Conservation (phyloP, 2,797 vertebrate species). For the Coluber constrictor region DNA sequence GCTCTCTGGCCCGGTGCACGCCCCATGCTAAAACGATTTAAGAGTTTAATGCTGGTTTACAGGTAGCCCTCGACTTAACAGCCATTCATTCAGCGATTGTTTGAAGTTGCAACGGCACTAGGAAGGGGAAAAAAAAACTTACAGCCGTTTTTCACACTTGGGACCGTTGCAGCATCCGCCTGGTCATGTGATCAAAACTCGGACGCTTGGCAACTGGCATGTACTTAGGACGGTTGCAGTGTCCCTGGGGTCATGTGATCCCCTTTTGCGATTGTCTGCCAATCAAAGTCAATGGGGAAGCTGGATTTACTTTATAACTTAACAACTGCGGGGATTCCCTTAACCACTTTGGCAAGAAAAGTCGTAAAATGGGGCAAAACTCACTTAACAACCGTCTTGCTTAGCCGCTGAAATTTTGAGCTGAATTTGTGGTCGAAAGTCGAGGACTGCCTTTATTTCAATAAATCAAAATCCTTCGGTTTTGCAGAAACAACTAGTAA, state of each 20-base stretch:
- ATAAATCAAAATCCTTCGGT: not conserved
- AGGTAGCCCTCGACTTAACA: not conserved
- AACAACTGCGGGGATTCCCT: not conserved
- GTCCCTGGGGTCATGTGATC: not conserved
- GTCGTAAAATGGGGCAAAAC: not conserved
- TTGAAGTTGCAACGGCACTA: not conserved
- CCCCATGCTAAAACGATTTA: not conserved
- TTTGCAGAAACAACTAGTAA: not conserved
- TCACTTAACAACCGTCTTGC: accelerated
- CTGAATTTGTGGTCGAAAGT: not conserved
- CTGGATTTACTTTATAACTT: not conserved
- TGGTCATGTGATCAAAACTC: not conserved
- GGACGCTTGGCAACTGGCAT: not conserved
- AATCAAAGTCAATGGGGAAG: too few species aligned
- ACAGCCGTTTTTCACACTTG: not conserved
- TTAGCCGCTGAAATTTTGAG: not conserved
- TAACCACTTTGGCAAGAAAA: not conserved
- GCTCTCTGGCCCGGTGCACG: not conserved
- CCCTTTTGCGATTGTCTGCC: not conserved
- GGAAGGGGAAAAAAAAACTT: not conserved
- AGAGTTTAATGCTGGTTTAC: not conserved
- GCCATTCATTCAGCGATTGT: not conserved
- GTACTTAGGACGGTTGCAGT: not conserved
- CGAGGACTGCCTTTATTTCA: not conserved
- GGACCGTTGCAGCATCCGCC: not conserved